Base-by-base conservation (phyloP, 2,888 invertebrate genomes). In the Thymelicus acteon region DNA sequence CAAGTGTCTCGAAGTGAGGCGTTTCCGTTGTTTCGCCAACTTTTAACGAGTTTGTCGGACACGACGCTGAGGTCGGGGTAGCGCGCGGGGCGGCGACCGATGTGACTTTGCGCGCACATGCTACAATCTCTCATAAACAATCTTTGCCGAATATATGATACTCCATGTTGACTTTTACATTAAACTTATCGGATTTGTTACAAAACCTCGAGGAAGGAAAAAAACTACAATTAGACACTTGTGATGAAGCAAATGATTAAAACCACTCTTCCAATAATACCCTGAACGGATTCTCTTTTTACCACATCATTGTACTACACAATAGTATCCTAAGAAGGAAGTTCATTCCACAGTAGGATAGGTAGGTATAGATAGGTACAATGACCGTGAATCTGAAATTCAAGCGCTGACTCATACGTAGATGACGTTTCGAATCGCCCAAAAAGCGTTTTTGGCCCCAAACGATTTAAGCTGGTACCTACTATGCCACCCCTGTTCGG, bases 41-140 rank as follows among this genome's bases (percentile, higher is more conserved):
- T 93, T 93, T 93, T 93, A 93, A 93, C 93, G 93, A 93, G 93
- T 93, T 93, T 92, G 92, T 90, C 85, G 92, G 93, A 91, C 92
- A 89, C 82, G 85, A 81, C 81, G 83, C 80, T 79, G 82, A 76
- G 78, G 78, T 79, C 80, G 78, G 74, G 79, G 44, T 3, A 2
- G 31, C 44, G 44, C 3, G 31, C 44, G 44, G 40, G 8, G 74
- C 80, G 82, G 78, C 83, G 80, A 81, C 79, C 81, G 80, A 75
- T 80, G 80, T 78, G 79, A 80, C 83, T 82, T 81, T 80, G 77
- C 80, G 80, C 85, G 86, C 89, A 89, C 85, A 75, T 84, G 82
- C 81, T 80, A 78, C 81, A 74, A 75, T 78, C 78, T 77, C 75
- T 76, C 75, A 76, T 78, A 78, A 78, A 79, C 78, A 78, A 75